These are phyloP conservation scores for Epinephelus fuscoguttatus DNA, from an alignment of 2,113 vertebrate genomes.

Conservation along the genomic window DNA sequence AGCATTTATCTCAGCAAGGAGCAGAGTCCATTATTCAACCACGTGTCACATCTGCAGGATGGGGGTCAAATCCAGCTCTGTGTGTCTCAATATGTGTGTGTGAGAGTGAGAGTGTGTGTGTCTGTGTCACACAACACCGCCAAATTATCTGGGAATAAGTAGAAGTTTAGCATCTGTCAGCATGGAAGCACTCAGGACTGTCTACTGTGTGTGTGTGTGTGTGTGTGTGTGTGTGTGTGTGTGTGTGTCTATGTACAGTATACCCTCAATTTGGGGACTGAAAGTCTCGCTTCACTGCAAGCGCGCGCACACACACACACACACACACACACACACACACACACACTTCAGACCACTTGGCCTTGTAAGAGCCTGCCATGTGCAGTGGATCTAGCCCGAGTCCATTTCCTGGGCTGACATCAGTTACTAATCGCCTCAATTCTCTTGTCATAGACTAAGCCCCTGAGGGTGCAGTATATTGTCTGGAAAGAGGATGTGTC, in stretches of 20 bases:
- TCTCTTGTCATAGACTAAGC: slow-evolving; percentile 25
- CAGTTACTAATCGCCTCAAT: slow-evolving; percentile 48
- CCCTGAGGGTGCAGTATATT: slow-evolving; percentile 23
- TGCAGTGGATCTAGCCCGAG: slow-evolving; percentile 32
- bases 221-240: slow-evolving; percentile 15
- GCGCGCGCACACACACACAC: neutral
- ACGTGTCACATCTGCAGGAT: slow-evolving; percentile 59
- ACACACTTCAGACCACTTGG: slow-evolving; percentile 19
- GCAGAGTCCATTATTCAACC: slow-evolving; percentile 65
- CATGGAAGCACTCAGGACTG: slow-evolving; percentile 34
- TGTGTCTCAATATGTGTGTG: slow-evolving; percentile 9
- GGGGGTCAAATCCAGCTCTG: slow-evolving; percentile 41
- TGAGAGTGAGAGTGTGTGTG: slow-evolving; percentile 23
- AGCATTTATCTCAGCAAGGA: slow-evolving; percentile 69
- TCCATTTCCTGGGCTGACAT: slow-evolving; percentile 40
- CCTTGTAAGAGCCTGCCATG: slow-evolving; percentile 30
- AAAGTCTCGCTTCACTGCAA: slow-evolving; percentile 4
- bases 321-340: neutral
- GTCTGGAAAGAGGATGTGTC: slow-evolving; percentile 39
- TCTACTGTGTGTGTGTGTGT: slow-evolving; percentile 10
- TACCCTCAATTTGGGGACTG: slow-evolving; percentile 3
- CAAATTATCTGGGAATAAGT: slow-evolving; percentile 45
- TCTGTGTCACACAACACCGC: neutral
- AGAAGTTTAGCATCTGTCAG: slow-evolving; percentile 35
- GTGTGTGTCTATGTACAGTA: neutral